Evolutionary conservation across 2,113 vertebrate genomes (phyloP).

Genomic region (Tichodroma muraria): DNA sequence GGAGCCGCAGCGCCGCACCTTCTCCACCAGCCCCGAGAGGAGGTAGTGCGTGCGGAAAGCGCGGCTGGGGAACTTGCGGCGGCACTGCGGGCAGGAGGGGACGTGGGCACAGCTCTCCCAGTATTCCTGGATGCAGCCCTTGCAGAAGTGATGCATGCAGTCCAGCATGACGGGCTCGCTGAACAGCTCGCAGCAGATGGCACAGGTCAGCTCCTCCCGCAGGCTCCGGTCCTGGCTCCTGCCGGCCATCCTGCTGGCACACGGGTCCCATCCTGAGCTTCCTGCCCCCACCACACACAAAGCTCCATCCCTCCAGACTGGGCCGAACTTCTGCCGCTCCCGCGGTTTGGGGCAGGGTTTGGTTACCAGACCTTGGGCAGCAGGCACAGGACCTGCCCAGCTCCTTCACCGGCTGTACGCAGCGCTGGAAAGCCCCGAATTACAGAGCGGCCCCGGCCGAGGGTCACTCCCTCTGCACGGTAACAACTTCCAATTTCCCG

Average conservation of each 20-base stretch:
- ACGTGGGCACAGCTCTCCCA: conserved; percentile 65
- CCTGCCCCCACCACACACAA: rapidly evolving
- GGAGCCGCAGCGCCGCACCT: conserved; percentile 69
- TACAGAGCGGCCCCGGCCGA: rapidly evolving
- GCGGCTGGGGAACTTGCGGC: conserved; percentile 67
- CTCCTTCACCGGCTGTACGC: rapidly evolving
- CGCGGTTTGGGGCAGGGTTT: rapidly evolving
- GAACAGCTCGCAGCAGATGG: conserved; percentile 85
- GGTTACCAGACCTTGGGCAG: rapidly evolving
- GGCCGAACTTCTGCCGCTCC: rapidly evolving
- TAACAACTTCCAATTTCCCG: rapidly evolving
- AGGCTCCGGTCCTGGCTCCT: conserved; percentile 55
- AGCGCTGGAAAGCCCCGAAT: background rate
- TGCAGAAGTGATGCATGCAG: conserved; percentile 90
- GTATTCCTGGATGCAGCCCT: conserved; percentile 77
- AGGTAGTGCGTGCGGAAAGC: conserved; percentile 80
- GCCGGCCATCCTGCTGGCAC: conserved; percentile 28
- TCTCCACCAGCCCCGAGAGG: conserved; percentile 81
- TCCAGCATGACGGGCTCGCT: conserved; percentile 82
- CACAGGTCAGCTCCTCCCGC: conserved; percentile 83
- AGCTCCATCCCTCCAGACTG: rapidly evolving
- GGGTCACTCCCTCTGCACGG: too few species aligned
- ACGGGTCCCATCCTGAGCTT: background rate
- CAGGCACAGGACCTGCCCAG: background rate
- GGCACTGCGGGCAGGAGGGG: conserved; percentile 82